These are phyloP conservation scores for Tubulanus polymorphus DNA, from an alignment of 2,888 invertebrate species.

Conservation along the genomic window DNA sequence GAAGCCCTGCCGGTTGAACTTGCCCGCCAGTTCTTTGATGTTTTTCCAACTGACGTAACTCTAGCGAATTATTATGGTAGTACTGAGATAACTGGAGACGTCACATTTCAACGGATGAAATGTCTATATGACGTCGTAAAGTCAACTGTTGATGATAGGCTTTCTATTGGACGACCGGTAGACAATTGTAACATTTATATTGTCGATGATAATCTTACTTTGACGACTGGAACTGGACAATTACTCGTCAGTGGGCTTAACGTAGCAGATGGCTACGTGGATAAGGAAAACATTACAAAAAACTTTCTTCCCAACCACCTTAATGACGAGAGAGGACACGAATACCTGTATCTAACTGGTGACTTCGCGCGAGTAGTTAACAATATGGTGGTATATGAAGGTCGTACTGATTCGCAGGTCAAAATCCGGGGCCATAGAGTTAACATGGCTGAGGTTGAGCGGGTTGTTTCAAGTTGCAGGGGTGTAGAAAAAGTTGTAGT, in stretches of 20 bases:
- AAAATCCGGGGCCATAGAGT: slow-evolving; percentile 68
- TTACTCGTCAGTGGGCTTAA: slow-evolving; percentile 75
- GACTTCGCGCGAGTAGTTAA: slow-evolving; percentile 73
- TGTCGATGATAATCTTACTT: slow-evolving; percentile 66
- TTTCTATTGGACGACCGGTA: slow-evolving; percentile 78
- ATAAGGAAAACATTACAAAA: slow-evolving; percentile 63
- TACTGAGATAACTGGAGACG: slow-evolving; percentile 87
- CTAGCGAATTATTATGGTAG: slow-evolving; percentile 85
- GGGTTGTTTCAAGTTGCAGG: background rate
- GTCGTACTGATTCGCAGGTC: slow-evolving; percentile 71
- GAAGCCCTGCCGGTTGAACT: slow-evolving; percentile 5
- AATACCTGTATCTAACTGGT: slow-evolving; percentile 71
- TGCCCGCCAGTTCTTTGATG: background rate
- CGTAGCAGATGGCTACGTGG: slow-evolving; percentile 68
- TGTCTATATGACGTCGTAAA: slow-evolving; percentile 43
- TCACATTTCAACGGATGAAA: slow-evolving; percentile 70
- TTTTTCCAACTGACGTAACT: slow-evolving; percentile 60
- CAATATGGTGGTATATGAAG: slow-evolving; percentile 65
- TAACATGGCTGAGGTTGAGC: slow-evolving; percentile 75
- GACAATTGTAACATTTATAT: slow-evolving; percentile 77
- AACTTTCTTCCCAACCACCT: slow-evolving; percentile 55
- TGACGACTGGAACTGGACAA: slow-evolving; percentile 70
- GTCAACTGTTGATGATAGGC: slow-evolving; percentile 57
- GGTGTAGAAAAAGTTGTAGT: background rate
- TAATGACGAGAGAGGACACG: background rate